Evolutionary conservation across 2,888 invertebrate genomes (phyloP).

Genomic region (Automeris io): DNA sequence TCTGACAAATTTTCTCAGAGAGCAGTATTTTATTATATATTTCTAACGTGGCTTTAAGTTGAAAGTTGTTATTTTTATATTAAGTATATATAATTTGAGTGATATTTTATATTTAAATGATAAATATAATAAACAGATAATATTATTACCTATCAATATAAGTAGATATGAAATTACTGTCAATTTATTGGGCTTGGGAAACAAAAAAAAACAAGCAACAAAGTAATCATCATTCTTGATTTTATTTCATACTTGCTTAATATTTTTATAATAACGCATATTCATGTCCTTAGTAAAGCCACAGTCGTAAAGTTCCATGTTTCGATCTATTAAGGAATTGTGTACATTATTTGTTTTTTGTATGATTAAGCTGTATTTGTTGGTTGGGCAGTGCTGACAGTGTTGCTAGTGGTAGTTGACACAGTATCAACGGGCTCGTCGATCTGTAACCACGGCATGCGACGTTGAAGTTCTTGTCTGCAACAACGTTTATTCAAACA

Average conservation of each 20-base stretch:
- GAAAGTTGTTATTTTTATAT: too few species aligned
- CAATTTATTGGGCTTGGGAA: too few species aligned
- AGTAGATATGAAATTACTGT: too few species aligned
- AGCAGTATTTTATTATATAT: too few species aligned
- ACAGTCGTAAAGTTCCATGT: conserved; percentile 12
- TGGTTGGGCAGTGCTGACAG: conserved; percentile 47
- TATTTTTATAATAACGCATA: background rate
- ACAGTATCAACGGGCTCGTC: conserved; percentile 79
- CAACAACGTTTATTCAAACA: too few species aligned
- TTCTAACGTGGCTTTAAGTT: too few species aligned
- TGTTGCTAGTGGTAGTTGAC: conserved; percentile 75
- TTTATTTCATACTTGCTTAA: conserved; percentile 5
- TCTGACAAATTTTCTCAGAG: too few species aligned
- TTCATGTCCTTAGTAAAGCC: conserved; percentile 12
- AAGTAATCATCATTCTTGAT: background rate
- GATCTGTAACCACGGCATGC: conserved; percentile 87
- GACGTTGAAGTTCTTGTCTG: conserved; percentile 87
- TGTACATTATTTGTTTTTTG: too few species aligned
- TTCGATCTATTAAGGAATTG: background rate
- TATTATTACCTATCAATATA: too few species aligned
- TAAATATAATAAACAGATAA: too few species aligned
- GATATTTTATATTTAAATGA: too few species aligned
- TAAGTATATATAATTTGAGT: too few species aligned
- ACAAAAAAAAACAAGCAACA: background rate
- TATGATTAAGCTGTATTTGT: conserved; percentile 44